A percentile compares a stretch with the other conserved stretches of the same genome.
Conservation (phyloP, 1,140 invertebrate genomes). For the Drosophila truncata region DNA sequence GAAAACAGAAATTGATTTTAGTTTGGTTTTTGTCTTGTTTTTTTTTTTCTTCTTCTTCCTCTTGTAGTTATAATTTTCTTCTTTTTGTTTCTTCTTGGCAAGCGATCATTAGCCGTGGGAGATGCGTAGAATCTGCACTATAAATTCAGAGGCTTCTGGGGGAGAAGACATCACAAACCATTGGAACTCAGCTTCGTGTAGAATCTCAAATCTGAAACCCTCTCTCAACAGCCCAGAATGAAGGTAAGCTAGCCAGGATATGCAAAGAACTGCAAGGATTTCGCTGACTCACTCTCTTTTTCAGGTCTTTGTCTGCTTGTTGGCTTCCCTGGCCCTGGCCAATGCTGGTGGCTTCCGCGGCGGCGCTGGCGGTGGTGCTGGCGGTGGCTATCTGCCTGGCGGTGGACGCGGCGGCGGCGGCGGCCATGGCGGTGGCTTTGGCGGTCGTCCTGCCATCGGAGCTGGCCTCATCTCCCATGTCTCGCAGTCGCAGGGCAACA, state of each 20-base stretch:
- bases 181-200: constrained; percentile 56
- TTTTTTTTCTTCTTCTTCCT: constrained; percentile 8
- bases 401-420: constrained; percentile 51
- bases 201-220: constrained; percentile 28
- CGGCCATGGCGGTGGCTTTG: constrained; percentile 45
- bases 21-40: neutral
- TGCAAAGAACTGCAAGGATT: neutral
- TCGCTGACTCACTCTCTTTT: neutral
- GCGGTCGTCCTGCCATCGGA: constrained; percentile 53
- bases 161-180: constrained; percentile 62
- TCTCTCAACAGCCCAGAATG: constrained; percentile 41
- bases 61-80: constrained; percentile 2
- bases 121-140: constrained; percentile 52
- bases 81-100: constrained; percentile 3
- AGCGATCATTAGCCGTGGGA: constrained; percentile 63
- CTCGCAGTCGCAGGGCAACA: constrained; percentile 65
- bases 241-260: constrained; percentile 36
- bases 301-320: constrained; percentile 66
- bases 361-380: constrained; percentile 53
- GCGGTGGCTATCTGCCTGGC: constrained; percentile 52
- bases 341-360: constrained; percentile 66
- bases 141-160: constrained; percentile 57
- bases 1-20: constrained; percentile 33
- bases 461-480: constrained; percentile 65
- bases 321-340: constrained; percentile 67